phyloP scores from a whole-genome alignment of 1,140 invertebrate genomes.

The Apis laboriosa region DNA sequence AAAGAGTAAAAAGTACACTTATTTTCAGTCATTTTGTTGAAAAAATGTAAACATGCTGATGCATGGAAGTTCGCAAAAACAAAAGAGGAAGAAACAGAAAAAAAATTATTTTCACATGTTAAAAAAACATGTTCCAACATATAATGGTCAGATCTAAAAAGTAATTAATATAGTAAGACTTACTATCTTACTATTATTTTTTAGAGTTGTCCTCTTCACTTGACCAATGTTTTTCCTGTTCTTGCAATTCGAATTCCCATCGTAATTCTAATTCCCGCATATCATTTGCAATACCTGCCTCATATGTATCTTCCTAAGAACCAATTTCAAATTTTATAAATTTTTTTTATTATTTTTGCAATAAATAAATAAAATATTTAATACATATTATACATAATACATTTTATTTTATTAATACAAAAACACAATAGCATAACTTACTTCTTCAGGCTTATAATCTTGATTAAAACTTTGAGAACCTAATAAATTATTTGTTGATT shows the following conservation, averaged over 20 bases:
- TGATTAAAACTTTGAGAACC: slow-evolving; percentile 72
- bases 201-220: slow-evolving; percentile 83
- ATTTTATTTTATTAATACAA: background rate
- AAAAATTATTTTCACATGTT: slow-evolving; percentile 31
- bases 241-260: slow-evolving; percentile 85
- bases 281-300: slow-evolving; percentile 86
- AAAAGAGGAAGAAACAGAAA: too few species aligned
- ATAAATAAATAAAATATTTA: background rate
- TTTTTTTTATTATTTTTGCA: background rate
- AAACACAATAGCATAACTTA: slow-evolving; percentile 46
- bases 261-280: slow-evolving; percentile 85
- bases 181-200: slow-evolving; percentile 69
- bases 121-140: slow-evolving; percentile 30
- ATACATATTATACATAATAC: background rate
- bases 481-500: slow-evolving; percentile 71
- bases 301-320: slow-evolving; percentile 84
- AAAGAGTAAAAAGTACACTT: slow-evolving; percentile 48
- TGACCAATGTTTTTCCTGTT: slow-evolving; percentile 85
- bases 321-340: background rate
- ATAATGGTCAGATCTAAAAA: slow-evolving; percentile 47
- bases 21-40: slow-evolving; percentile 43
- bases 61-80: slow-evolving; percentile 24
- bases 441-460: slow-evolving; percentile 74
- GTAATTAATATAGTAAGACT: slow-evolving; percentile 39
- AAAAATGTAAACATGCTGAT: slow-evolving; percentile 32